Conservation (phyloP, 2,888 invertebrate genomes). For the Falcaria lacertinaria region DNA sequence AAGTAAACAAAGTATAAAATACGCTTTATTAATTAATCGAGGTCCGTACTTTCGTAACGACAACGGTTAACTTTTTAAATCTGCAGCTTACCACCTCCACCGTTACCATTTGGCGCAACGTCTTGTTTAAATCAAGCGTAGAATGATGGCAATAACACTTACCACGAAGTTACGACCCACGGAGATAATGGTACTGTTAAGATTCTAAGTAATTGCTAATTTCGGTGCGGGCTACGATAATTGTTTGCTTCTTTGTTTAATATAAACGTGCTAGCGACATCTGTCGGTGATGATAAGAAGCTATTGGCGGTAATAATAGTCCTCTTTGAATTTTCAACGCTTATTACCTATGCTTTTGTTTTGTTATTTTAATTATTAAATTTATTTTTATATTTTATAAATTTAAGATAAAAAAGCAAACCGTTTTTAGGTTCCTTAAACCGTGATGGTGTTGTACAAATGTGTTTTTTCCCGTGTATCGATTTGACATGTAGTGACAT, state of each 20-base stretch:
- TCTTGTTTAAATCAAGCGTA: slow-evolving; percentile 72
- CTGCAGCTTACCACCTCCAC: neutral
- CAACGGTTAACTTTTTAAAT: neutral
- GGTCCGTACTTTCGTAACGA: no score
- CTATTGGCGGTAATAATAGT: neutral
- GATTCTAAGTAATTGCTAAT: slow-evolving; percentile 74
- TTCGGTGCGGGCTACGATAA: slow-evolving; percentile 50
- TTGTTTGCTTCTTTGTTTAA: slow-evolving; percentile 54
- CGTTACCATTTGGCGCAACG: slow-evolving; percentile 36
- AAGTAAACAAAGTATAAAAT: no score
- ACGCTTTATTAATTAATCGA: no score
- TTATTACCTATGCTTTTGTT: neutral
- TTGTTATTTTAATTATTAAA: no score
- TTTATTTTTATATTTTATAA: no score
- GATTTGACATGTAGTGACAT: slow-evolving; percentile 9
- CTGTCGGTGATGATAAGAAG: slow-evolving; percentile 5
- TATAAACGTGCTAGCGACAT: slow-evolving; percentile 15
- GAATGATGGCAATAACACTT: slow-evolving; percentile 74
- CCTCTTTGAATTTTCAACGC: neutral
- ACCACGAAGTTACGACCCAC: slow-evolving; percentile 58
- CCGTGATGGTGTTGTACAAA: no score
- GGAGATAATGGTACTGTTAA: slow-evolving; percentile 59
- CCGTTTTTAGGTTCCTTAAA: no score
- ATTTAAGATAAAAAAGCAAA: no score
- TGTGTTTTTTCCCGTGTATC: no score